phyloP scores from a whole-genome alignment of 2,888 invertebrate genomes.

The Apamea anceps region DNA sequence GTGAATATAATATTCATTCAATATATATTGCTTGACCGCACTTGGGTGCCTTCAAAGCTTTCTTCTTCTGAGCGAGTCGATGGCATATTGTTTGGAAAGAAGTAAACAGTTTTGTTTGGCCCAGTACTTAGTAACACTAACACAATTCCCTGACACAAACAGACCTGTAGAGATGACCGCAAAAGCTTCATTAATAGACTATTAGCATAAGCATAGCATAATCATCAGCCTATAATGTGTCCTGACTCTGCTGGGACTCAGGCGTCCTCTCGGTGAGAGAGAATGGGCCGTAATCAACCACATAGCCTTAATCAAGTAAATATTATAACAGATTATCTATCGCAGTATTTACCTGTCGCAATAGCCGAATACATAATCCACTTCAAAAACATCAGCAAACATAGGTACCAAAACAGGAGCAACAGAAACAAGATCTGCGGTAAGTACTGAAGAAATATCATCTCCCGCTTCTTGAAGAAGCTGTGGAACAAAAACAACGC shows the following conservation, averaged over 20 bases:
- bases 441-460: constrained; percentile 92
- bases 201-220: no score
- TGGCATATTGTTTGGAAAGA: background rate
- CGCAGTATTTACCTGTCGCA: constrained; percentile 75
- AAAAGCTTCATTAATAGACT: no score
- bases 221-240: no score
- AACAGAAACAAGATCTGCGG: constrained; percentile 93
- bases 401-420: constrained; percentile 92
- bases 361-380: constrained; percentile 91
- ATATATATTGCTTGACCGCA: background rate
- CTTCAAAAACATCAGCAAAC: constrained; percentile 92
- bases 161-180: background rate
- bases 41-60: background rate
- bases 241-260: no score
- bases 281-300: no score
- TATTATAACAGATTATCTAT: background rate
- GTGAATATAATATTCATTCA: background rate
- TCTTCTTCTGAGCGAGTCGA: background rate
- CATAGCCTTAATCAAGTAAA: background rate
- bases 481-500: constrained; percentile 75
- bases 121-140: background rate
- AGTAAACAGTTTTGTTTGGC: background rate
- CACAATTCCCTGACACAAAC: background rate
- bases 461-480: constrained; percentile 85
- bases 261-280: no score